phyloP scores from a whole-genome alignment of 2,113 vertebrate species.

The Cryptoleucopteryx plumbea region DNA sequence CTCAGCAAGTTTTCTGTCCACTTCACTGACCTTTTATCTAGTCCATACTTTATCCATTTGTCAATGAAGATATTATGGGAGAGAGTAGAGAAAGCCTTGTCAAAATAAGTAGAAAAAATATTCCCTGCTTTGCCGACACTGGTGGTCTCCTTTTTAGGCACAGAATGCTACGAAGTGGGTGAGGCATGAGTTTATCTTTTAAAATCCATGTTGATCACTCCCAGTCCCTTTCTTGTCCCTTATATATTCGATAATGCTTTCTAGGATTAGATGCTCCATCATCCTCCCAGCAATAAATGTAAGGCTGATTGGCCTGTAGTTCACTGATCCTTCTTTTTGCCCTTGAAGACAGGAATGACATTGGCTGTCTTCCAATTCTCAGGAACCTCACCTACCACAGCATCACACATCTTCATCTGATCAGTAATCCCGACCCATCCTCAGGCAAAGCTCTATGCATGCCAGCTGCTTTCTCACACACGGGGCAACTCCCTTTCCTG shows the following conservation, averaged over 20 bases:
- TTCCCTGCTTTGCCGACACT: background rate
- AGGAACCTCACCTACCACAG: background rate
- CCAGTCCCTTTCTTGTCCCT: background rate
- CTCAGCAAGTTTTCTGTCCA: background rate
- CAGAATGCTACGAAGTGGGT: background rate
- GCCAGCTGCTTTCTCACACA: background rate
- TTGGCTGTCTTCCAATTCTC: background rate
- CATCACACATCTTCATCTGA: background rate
- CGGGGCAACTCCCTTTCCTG: background rate
- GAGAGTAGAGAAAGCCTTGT: background rate
- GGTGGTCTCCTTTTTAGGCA: background rate
- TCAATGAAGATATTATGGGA: background rate
- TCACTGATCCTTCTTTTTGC: background rate
- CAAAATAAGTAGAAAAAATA: background rate
- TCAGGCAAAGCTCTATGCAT: background rate
- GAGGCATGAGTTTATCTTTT: background rate
- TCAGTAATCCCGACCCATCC: background rate
- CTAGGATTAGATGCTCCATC: background rate
- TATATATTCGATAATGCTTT: background rate
- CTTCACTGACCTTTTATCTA: background rate
- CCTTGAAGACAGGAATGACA: background rate
- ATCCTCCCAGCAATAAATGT: background rate
- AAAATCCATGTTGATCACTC: background rate
- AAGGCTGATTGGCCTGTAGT: background rate
- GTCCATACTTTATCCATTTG: background rate